Evolutionary conservation across 1,140 invertebrate genomes (phyloP).

Genomic region (Drosophila lowei): DNA sequence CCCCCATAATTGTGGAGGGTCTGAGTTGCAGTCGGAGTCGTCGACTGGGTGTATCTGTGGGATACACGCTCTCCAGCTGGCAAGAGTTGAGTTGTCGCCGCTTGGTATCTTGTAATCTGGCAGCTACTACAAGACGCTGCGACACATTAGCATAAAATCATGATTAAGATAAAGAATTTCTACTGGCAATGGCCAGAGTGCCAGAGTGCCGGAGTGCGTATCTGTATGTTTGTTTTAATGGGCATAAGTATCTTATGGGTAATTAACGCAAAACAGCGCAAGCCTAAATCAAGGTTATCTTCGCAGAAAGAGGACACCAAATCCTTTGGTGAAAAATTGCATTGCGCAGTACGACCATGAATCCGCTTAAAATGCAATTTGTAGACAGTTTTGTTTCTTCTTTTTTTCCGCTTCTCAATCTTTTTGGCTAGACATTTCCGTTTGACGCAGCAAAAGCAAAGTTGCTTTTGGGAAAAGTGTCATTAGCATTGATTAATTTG

Average conservation of each 20-base stretch:
- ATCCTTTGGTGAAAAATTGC: slow-evolving; percentile 69
- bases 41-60: slow-evolving; percentile 3
- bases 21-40: background rate
- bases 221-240: slow-evolving; percentile 43
- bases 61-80: slow-evolving; percentile 9
- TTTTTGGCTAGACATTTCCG: slow-evolving; percentile 38
- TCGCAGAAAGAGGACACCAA: slow-evolving; percentile 1
- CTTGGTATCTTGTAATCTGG: slow-evolving; percentile 67
- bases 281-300: slow-evolving; percentile 76
- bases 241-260: slow-evolving; percentile 50
- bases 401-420: background rate
- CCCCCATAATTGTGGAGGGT: slow-evolving; percentile 14
- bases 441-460: slow-evolving; percentile 58
- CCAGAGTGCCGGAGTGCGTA: slow-evolving; percentile 35
- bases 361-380: slow-evolving; percentile 78
- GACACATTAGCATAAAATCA: slow-evolving; percentile 82
- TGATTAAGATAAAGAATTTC: slow-evolving; percentile 75
- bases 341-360: slow-evolving; percentile 4
- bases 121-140: slow-evolving; percentile 63
- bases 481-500: slow-evolving; percentile 83
- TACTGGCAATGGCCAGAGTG: slow-evolving; percentile 11
- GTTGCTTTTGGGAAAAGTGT: slow-evolving; percentile 67
- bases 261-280: slow-evolving; percentile 60
- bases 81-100: slow-evolving; percentile 52
- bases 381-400: slow-evolving; percentile 21